Conservation (phyloP, 2,113 vertebrate genomes). For the Nettapus auritus region DNA sequence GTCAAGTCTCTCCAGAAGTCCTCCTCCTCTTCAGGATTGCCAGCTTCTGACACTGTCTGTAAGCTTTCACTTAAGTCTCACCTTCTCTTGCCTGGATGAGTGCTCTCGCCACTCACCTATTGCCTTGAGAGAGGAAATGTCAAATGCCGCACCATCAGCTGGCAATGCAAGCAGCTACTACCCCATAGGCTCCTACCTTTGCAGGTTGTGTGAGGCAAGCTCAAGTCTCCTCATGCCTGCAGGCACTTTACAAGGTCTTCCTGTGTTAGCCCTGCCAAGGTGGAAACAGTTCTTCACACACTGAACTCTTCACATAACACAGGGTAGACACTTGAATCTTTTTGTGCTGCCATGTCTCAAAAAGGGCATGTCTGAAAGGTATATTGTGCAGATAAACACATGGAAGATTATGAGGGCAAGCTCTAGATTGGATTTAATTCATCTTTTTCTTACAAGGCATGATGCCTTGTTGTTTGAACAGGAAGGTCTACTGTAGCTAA, state of each 20-base stretch:
- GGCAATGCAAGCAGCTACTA: background rate
- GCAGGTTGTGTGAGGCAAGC: background rate
- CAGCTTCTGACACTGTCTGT: background rate
- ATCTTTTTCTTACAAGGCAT: background rate
- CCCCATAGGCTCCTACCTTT: background rate
- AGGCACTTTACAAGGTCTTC: background rate
- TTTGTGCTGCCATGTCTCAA: background rate
- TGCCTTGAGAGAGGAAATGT: background rate
- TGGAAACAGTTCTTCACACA: background rate
- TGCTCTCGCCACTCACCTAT: background rate
- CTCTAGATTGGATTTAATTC: background rate
- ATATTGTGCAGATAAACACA: background rate
- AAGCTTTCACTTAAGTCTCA: background rate
- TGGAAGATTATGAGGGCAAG: background rate
- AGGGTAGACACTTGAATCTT: background rate
- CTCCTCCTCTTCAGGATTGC: background rate
- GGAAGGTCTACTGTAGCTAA: background rate
- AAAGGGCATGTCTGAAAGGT: background rate
- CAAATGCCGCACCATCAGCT: background rate
- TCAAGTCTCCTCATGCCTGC: background rate
- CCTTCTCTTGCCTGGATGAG: background rate
- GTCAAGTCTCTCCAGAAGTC: background rate
- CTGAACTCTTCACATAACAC: background rate
- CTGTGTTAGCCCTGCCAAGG: background rate
- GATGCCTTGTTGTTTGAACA: background rate